phyloP scores from a whole-genome alignment of 2,113 vertebrate species.

The Sebastes fasciatus region DNA sequence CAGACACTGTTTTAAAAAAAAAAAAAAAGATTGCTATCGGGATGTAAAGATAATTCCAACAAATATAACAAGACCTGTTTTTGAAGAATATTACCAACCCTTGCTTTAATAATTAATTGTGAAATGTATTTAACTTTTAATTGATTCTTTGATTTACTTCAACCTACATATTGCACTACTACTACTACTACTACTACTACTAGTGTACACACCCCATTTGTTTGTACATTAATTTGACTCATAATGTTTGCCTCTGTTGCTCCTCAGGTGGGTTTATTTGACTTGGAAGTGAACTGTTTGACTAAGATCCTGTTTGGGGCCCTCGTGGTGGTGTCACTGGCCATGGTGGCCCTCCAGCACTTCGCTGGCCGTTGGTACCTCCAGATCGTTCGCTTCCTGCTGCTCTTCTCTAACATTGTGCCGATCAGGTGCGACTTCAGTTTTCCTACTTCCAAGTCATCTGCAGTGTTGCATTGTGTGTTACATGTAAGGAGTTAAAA shows the following conservation, averaged over 20 bases:
- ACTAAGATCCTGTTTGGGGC: slow-evolving; percentile 97
- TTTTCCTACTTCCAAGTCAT: not conserved
- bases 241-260: slow-evolving; percentile 1
- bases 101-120: not conserved
- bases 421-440: slow-evolving; percentile 90
- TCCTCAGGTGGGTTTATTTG: slow-evolving; percentile 94
- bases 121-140: not conserved
- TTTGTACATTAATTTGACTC: not conserved
- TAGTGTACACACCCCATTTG: not conserved
- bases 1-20: too few relatives aligned
- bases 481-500: not conserved
- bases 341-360: slow-evolving; percentile 98
- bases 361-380: slow-evolving; percentile 98
- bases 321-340: slow-evolving; percentile 93
- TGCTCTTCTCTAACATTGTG: slow-evolving; percentile 97
- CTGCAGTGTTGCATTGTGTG: not conserved
- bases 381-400: slow-evolving; percentile 96
- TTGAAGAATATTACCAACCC: too few relatives aligned
- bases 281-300: slow-evolving; percentile 97
- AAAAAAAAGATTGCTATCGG: too few relatives aligned
- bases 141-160: not conserved
- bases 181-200: too few relatives aligned
- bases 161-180: not conserved
- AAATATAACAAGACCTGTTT: too few relatives aligned
- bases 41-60: too few relatives aligned